Conservation (phyloP, 2,888 invertebrate genomes). For the Thecocarcelia acutangulata region DNA sequence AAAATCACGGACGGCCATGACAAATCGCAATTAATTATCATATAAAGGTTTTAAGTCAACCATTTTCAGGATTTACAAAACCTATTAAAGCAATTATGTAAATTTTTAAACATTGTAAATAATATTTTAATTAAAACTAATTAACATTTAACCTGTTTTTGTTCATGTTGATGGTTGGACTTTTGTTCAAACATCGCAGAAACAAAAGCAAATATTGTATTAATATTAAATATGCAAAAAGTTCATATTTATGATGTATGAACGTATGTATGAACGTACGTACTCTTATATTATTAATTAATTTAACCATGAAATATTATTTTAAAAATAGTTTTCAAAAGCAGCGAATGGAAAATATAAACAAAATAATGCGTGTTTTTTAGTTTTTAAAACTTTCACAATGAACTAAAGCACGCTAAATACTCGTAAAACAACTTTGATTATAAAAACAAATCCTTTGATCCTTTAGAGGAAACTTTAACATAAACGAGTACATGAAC, state of each 20-base stretch:
- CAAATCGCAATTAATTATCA: not conserved
- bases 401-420: not conserved
- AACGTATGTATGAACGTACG: not conserved
- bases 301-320: constrained; percentile 13
- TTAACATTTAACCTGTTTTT: constrained; percentile 47
- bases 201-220: constrained; percentile 26
- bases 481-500: not conserved
- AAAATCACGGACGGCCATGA: not conserved
- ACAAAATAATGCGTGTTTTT: not conserved
- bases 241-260: no score
- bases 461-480: constrained; percentile 15
- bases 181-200: constrained; percentile 9
- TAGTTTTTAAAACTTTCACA: not conserved
- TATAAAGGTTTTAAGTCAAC: not conserved
- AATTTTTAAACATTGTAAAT: constrained; percentile 44
- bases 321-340: constrained; percentile 5
- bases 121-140: constrained; percentile 50
- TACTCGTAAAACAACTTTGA: not conserved
- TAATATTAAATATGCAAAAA: constrained; percentile 14
- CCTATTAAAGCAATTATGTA: constrained; percentile 33
- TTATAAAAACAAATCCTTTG: constrained; percentile 21
- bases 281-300: constrained; percentile 9
- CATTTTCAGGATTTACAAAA: not conserved
- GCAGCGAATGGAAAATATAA: not conserved
- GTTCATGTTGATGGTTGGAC: not conserved